Base-by-base conservation (phyloP, 2,888 invertebrate species). In the Hydrotaea diabolus region DNA sequence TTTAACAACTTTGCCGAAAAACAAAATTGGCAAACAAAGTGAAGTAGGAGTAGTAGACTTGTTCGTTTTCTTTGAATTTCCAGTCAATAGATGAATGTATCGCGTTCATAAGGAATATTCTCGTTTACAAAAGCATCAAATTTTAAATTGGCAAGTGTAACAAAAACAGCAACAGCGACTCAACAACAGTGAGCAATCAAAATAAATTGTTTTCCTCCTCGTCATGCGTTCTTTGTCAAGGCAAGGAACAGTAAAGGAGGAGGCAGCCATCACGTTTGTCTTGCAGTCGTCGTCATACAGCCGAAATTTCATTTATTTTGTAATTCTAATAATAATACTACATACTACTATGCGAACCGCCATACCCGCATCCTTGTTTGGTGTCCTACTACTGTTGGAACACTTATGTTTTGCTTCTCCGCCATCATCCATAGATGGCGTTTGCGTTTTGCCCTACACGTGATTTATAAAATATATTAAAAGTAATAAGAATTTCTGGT, bases 81-180 rank as follows among this genome's bases (percentile, higher is more conserved):
- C 62, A 76, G 15, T 19, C 71, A 53, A 53, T 36, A 46, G 11
- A 13, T 19, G 53, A 64, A 71, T 39, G 43, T 39, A 13, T 64
- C 23, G 59, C 43, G 9, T 74, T 21, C 62, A 62, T 46, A 64
- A 62, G 3, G 69, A 71, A 74, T 17, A 62, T 71, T 46, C 19
- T 49, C 57, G 31, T 31, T 7, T n/a, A 46, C 8, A 36, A 83
- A 55, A 39, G 72, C 46, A 83, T 76, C 64, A 72, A 76, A 76
- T 76, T 79, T 83, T 64, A 82, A 76, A 83, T 46, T 79, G 71
- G 13, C 59, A 43, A 46, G 23, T 55, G 66, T 13, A 57, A 69
- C 26, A 57, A 69, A 62, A 75, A 23, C 66, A 71, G 19, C 39
- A 59, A 13, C n/a, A 15, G 59, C 39, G 39, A 39, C 39, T 1